Evolutionary conservation across 2,888 invertebrate genomes (phyloP), one percentile per base, ranked within the genome.

Genomic region (Euphydryas editha): DNA sequence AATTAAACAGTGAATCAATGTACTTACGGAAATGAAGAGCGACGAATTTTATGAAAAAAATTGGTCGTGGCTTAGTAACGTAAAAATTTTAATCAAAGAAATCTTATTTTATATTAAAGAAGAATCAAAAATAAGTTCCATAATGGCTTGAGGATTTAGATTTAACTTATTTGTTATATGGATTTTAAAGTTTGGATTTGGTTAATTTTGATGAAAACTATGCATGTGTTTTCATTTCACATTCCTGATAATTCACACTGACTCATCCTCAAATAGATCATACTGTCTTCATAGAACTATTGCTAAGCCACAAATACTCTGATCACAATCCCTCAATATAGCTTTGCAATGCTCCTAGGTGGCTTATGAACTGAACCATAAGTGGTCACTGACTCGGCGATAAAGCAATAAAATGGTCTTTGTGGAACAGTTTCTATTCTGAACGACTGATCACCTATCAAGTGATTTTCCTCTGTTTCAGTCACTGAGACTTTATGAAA

Each of bases 201-300:
- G n/a, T n/a, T n/a, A n/a, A n/a, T n/a, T n/a, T n/a, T n/a, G n/a
- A 24, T 4, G 2, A 24, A 24, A 24, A 24, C 24, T 24, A 24
- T 6, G 2, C 4, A 6, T 2, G 24, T 24, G 24, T 2, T 24
- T 37, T 11, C 11, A 39, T 10, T 1, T 39, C 39, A 39, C 11
- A 36, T 36, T 36, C 36, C 36, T 36, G 4, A 39, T 44, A 44
- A 51, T 15, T 21, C 49, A 20, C 13, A 4, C 11, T 18, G 11
- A 11, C 11, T 4, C 20, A 20, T 47, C 20, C 11, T 47, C 11
- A 47, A 51, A 20, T 15, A 21, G 24, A 51, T 51, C 24, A 20
- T 20, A 47, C 24, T 51, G 24, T 51, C 15, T 21, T 51, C 49
- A 13, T 18, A 4, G 21, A 51, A 51, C 49, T n/a, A 44, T 51